Evolutionary conservation across 2,113 vertebrate species (phyloP), one percentile per base, ranked within the genome.

Genomic region (Trematomus loennbergii): DNA sequence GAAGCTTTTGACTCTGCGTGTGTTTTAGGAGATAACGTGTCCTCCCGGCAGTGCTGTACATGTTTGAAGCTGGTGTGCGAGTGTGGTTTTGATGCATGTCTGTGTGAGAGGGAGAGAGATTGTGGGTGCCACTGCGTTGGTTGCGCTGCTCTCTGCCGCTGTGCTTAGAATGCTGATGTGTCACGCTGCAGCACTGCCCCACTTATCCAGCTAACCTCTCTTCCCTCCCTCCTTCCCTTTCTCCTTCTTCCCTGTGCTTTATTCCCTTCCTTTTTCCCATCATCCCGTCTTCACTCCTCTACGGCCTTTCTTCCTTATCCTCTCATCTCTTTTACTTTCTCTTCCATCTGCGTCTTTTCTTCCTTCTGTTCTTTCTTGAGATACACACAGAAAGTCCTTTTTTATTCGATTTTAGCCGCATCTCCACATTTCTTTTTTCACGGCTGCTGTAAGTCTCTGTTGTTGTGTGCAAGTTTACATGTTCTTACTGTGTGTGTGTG

Each of bases 121-220:
- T 85, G 89, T 79, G 88, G 84, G 80, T 80, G 87, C 87, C 65
- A 67, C 86, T 85, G 91, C 80, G 83, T 81, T 82, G 17, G 86
- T 88, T 84, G 85, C 87, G 84, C 93, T 88, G 70, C 91, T 87
- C 83, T 83, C 82, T 85, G 86, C 88, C 66, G 87, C 90, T 93
- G 91, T 93, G 85, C 79, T 89, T 90, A 87, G 94, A 95, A 95
- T 96, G 95, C 94, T 95, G 93, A 96, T 96, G 94, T 94, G 92
- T 95, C 93, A 94, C 91, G 87, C 93, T 95, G 94, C 94, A 94
- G 95, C 93, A 94, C 79, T 94, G 93, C 86, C 92, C 94, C 94
- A 94, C 93, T 96, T 94, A 93, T 90, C 91, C 92, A 92, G 91
- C 90, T 94, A 95, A 95, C 93, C 94, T 93, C 86, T 85, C 90